phyloP scores from a whole-genome alignment of 2,113 vertebrate genomes.

The Solea senegalensis region DNA sequence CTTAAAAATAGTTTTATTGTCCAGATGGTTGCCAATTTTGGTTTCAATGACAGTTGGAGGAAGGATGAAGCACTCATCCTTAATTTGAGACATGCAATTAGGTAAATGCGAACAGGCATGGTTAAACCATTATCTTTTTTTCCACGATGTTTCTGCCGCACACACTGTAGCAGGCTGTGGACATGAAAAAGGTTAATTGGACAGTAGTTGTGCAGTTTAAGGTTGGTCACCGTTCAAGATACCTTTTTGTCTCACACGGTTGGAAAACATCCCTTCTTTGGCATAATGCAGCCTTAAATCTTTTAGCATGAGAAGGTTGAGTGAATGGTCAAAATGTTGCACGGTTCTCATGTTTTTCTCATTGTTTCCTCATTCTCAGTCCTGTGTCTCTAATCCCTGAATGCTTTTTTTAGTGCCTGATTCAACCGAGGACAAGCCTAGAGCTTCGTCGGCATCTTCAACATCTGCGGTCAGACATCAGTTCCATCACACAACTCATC shows the following conservation, averaged over 20 bases:
- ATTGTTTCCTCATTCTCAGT: not conserved
- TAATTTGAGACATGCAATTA: conserved; percentile 27
- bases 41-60: conserved; percentile 10
- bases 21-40: conserved; percentile 19
- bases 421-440: not conserved
- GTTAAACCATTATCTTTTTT: not conserved
- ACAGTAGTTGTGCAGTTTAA: not conserved
- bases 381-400: not conserved
- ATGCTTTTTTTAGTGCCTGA: not conserved
- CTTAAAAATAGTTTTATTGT: conserved; percentile 12
- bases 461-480: conserved; percentile 15
- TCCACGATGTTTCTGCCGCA: not conserved
- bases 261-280: not conserved
- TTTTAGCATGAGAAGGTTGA: not conserved
- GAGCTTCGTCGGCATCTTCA: not conserved
- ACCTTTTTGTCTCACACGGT: not conserved
- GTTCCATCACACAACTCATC: not conserved
- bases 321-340: not conserved
- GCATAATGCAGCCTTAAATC: not conserved
- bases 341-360: not conserved
- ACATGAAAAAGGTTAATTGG: not conserved
- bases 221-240: too few species aligned
- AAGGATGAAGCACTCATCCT: conserved; percentile 12
- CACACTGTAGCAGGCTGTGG: not conserved
- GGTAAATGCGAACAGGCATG: not conserved